These are phyloP conservation scores for Melipona quadrifasciata DNA, from an alignment of 1,140 invertebrate genomes.

Conservation along the genomic window DNA sequence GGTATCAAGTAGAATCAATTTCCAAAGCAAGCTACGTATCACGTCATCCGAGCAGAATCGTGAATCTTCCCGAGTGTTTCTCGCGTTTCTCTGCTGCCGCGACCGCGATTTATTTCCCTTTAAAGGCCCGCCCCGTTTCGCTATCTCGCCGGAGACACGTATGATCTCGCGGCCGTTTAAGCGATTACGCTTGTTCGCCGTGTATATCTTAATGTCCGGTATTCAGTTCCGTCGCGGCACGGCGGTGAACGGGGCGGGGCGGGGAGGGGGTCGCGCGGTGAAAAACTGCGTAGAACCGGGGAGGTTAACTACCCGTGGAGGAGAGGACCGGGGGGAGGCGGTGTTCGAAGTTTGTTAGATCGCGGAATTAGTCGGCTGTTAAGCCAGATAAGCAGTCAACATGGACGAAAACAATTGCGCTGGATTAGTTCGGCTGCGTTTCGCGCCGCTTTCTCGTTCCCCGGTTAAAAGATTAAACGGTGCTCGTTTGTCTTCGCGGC, in stretches of 20 bases:
- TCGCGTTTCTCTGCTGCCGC: background rate
- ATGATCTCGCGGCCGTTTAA: conserved; percentile 32
- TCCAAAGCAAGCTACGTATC: background rate
- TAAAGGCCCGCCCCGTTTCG: conserved; percentile 33
- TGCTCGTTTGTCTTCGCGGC: conserved; percentile 61
- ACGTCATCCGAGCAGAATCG: background rate
- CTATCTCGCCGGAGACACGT: conserved; percentile 51
- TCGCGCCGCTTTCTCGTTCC: conserved; percentile 51
- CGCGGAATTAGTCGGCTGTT: conserved; percentile 80
- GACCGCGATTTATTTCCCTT: conserved; percentile 35
- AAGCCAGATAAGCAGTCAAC: conserved; percentile 80
- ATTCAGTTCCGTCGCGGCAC: conserved; percentile 47
- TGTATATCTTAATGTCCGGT: conserved; percentile 58
- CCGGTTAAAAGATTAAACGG: conserved; percentile 70
- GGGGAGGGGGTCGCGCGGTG: background rate
- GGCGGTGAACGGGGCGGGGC: background rate
- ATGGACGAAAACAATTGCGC: conserved; percentile 78
- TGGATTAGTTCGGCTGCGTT: conserved; percentile 67
- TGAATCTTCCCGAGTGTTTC: background rate
- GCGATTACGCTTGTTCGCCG: conserved; percentile 36
- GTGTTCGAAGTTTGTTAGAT: conserved; percentile 76
- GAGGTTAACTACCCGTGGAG: conserved; percentile 55
- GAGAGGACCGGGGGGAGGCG: conserved; percentile 44
- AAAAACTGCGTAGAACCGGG: conserved; percentile 58
- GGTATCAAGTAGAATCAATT: background rate